A percentile compares a stretch with the other conserved stretches of the same genome.
These are phyloP conservation scores for Entomyzon cyanotis DNA, from an alignment of 2,113 vertebrate species.

Conservation along the genomic window DNA sequence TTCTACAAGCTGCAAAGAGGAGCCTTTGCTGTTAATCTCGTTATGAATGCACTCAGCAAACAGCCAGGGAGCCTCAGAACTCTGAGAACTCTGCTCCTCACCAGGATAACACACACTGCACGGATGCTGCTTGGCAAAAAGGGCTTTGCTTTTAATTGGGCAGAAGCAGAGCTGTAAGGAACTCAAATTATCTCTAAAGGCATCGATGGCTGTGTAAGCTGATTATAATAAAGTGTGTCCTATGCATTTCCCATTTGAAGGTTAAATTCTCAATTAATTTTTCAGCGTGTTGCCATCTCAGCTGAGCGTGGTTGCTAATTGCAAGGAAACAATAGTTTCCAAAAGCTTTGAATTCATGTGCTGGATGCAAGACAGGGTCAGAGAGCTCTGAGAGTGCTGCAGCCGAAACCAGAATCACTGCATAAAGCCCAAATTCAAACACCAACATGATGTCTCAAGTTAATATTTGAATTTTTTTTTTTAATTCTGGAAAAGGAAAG, in stretches of 20 bases:
- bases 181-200: slow-evolving; percentile 59
- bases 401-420: slow-evolving; percentile 8
- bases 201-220: slow-evolving; percentile 53
- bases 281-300: slow-evolving; percentile 66
- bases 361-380: slow-evolving; percentile 16
- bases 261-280: slow-evolving; percentile 80
- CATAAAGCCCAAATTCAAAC: background rate
- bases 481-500: background rate
- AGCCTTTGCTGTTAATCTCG: slow-evolving; percentile 65
- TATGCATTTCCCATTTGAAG: slow-evolving; percentile 73
- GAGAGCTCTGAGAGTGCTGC: background rate
- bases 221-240: slow-evolving; percentile 59
- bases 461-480: background rate
- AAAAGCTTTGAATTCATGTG: slow-evolving; percentile 14
- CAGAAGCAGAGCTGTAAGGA: slow-evolving; percentile 58
- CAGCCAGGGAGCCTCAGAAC: slow-evolving; percentile 58
- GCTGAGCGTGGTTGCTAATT: slow-evolving; percentile 58
- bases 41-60: slow-evolving; percentile 63
- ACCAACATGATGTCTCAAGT: background rate
- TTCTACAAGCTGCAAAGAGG: slow-evolving; percentile 39
- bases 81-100: slow-evolving; percentile 63
- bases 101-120: slow-evolving; percentile 52
- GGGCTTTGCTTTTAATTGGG: slow-evolving; percentile 13
- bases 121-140: slow-evolving; percentile 53
- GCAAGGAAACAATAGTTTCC: slow-evolving; percentile 59